A percentile compares a stretch with the other conserved stretches of the same genome.
phyloP scores from a whole-genome alignment of 2,113 vertebrate genomes.

The Malurus cyaneus region DNA sequence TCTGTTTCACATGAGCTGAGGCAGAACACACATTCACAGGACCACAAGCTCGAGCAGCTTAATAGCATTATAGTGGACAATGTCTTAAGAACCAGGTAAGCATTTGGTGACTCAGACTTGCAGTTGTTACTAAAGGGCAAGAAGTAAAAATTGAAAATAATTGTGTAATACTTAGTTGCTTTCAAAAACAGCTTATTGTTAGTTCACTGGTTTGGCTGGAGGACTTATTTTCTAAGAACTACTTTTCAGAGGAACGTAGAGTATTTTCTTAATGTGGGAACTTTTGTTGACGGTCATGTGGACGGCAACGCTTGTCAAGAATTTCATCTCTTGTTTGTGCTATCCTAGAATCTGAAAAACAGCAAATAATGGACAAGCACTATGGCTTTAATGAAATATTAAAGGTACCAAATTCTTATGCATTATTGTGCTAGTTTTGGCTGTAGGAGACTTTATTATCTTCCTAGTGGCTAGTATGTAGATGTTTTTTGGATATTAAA shows the following conservation, averaged over 20 bases:
- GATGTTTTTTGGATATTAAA: background rate
- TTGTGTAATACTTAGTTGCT: background rate
- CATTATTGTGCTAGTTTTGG: background rate
- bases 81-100: background rate
- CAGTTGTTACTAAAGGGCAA: background rate
- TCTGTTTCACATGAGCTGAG: background rate
- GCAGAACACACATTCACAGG: background rate
- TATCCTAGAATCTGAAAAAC: conserved; percentile 94
- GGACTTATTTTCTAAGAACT: background rate
- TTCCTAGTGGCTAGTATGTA: background rate
- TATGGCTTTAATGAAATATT: conserved; percentile 97
- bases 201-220: background rate
- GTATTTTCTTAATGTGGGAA: background rate
- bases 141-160: background rate
- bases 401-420: conserved; percentile 77
- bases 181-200: background rate
- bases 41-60: background rate
- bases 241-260: background rate
- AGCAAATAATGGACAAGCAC: conserved; percentile 94
- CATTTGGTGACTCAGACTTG: background rate
- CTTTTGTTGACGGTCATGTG: conserved; percentile 87
- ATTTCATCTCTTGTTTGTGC: conserved; percentile 97
- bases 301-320: conserved; percentile 93
- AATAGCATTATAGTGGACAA: background rate
- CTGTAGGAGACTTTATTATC: background rate